Percentiles rank a stretch among this genome's conserved stretches.
Conservation (phyloP, 2,113 vertebrate species). For the Xiphophorus maculatus region DNA sequence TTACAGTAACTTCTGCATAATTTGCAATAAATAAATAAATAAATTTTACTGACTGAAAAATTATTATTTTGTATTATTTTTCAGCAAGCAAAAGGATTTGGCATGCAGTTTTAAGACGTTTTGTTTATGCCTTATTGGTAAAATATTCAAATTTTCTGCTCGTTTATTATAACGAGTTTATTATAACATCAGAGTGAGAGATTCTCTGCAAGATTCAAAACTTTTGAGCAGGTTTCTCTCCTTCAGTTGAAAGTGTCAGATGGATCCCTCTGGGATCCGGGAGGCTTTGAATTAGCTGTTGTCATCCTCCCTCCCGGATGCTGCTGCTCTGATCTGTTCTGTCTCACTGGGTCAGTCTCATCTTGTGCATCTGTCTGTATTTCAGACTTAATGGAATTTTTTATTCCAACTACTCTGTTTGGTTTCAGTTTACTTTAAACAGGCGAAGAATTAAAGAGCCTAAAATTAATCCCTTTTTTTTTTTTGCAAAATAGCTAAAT, state of each 20-base stretch:
- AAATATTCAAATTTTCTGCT: neutral
- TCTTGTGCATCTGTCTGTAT: constrained; percentile 26
- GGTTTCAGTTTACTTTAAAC: constrained; percentile 21
- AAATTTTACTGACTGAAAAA: too few species aligned
- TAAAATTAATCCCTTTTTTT: neutral
- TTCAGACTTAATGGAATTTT: constrained; percentile 11
- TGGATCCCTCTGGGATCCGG: constrained; percentile 47
- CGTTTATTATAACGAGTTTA: neutral
- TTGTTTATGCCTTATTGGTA: constrained; percentile 11
- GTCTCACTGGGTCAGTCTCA: constrained; percentile 26
- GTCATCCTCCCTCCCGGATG: constrained; percentile 46
- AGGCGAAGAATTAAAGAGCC: neutral
- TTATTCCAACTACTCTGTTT: constrained; percentile 7
- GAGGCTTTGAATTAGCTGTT: constrained; percentile 58
- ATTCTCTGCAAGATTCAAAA: constrained; percentile 38
- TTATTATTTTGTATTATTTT: too few species aligned
- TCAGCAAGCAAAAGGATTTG: neutral
- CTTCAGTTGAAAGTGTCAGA: constrained; percentile 44
- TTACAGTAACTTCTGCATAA: neutral
- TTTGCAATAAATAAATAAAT: too few species aligned
- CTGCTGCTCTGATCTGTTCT: constrained; percentile 55
- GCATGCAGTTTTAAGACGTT: neutral
- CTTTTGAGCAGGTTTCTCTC: constrained; percentile 52
- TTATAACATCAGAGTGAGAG: constrained; percentile 10
- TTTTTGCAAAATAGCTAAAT: too few species aligned